Evolutionary conservation across 2,113 vertebrate genomes (phyloP), one percentile per base, ranked within the genome.

Genomic region (Saguinus midas): DNA sequence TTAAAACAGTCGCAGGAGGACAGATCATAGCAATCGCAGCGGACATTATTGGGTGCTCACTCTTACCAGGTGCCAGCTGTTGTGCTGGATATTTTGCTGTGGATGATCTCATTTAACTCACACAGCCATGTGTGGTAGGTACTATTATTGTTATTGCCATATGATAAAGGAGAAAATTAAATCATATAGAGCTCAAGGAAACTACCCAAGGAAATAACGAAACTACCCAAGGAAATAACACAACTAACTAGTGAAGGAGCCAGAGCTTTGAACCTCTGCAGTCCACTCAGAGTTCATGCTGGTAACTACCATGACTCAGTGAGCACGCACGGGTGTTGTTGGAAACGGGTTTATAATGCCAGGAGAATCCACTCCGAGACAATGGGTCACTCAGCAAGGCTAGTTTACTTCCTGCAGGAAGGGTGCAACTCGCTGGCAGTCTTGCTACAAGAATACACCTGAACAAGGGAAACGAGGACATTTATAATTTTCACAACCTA

Each of bases 1-100:
- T 52, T 37, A 32, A 85, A 57, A 43, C n/a, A n/a, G 79, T 35
- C 78, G 57, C 40, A 5, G 55, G 12, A n/a, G 58, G 79, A 35
- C 58, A 57, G 8, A 20, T 40, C 1, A 2, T 58, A 18, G 35
- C n/a, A 25, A 32, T 3, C 1, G 2, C 76, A 72, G 73, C 45
- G 73, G 25, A 7, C 0, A 2, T 32, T 73, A 23, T 4, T 23
- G 10, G 14, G 32, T 5, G 11, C 32, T 25, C 21, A 11, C 9
- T 23, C 35, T 48, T 16, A 4, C 5, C 16, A 8, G 14, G 13
- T 12, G 9, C 16, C 0, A 0, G 61, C 16, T 2, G 52, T 25
- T 17, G 7, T 5, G 82, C 37, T 37, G 5, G 9, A 40, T 6
- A 1, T 18, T 72, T 25, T 7, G 1, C 45, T 21, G 6, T 23